phyloP scores from a whole-genome alignment of 2,797 vertebrate genomes.

The Acanthis flammea region DNA sequence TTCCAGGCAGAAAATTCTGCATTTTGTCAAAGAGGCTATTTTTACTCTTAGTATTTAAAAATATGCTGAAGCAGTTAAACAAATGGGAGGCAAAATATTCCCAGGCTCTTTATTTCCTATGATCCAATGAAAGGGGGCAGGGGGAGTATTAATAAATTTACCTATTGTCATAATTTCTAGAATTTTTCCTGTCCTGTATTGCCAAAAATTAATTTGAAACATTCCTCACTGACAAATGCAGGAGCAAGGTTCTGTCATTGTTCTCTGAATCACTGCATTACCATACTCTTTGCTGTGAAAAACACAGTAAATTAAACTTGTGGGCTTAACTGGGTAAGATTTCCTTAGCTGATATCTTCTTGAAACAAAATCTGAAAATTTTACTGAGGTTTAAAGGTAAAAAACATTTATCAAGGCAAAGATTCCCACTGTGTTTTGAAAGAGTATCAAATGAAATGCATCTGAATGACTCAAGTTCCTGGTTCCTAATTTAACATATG shows the following conservation, averaged over 20 bases:
- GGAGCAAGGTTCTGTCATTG: background rate
- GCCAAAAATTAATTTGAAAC: background rate
- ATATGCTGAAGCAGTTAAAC: slow-evolving; percentile 29
- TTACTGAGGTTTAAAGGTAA: background rate
- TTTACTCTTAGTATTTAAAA: slow-evolving; percentile 32
- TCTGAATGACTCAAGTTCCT: background rate
- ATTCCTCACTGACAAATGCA: background rate
- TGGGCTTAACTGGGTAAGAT: background rate
- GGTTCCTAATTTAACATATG: background rate
- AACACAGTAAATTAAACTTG: background rate
- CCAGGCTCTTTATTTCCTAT: background rate
- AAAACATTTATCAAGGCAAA: background rate
- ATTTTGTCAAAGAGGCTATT: slow-evolving; percentile 19
- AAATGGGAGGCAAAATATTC: slow-evolving; percentile 8
- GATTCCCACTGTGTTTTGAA: background rate
- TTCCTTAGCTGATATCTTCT: background rate
- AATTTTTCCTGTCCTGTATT: background rate
- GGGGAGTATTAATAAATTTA: background rate
- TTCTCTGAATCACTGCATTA: background rate
- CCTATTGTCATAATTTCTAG: background rate
- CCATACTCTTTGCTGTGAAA: background rate
- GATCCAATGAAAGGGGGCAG: background rate
- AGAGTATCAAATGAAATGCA: background rate
- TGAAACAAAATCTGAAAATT: background rate
- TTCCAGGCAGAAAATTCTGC: slow-evolving; percentile 14